These are phyloP conservation scores for Thomomys bottae DNA, from an alignment of 2,113 vertebrate species.

Conservation along the genomic window DNA sequence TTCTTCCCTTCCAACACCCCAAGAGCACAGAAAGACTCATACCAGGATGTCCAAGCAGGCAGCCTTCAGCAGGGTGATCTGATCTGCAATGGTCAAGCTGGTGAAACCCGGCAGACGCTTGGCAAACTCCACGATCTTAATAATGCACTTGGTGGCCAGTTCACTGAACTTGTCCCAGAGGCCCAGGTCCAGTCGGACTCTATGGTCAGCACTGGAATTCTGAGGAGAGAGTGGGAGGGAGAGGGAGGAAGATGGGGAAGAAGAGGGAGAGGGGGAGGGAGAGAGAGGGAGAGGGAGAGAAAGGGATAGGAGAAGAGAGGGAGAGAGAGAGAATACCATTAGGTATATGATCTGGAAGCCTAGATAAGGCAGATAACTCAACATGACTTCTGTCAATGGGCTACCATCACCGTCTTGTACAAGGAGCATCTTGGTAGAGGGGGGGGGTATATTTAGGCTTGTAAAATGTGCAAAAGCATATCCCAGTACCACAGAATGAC, in stretches of 20 bases:
- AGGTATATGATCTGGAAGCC: slow-evolving; percentile 40
- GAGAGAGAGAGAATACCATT: slow-evolving; percentile 56
- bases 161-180: slow-evolving; percentile 99
- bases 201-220: slow-evolving; percentile 98
- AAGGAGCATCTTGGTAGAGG: slow-evolving; percentile 59
- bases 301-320: too few species aligned
- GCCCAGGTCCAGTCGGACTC: slow-evolving; percentile 96
- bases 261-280: too few species aligned
- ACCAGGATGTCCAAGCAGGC: slow-evolving; percentile 98
- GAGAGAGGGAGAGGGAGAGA: too few species aligned
- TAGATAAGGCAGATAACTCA: not conserved
- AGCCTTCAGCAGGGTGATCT: slow-evolving; percentile 96
- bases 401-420: slow-evolving; percentile 57
- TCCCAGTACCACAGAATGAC: not conserved
- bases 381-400: slow-evolving; percentile 1
- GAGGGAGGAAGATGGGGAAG: too few species aligned
- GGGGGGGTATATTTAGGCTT: slow-evolving; percentile 63
- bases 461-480: slow-evolving; percentile 64
- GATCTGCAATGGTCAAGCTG: slow-evolving; percentile 95
- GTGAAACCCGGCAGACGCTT: slow-evolving; percentile 98
- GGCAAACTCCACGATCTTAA: slow-evolving; percentile 99
- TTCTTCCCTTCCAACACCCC: not conserved
- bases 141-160: slow-evolving; percentile 99
- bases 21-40: slow-evolving; percentile 70
- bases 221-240: slow-evolving; percentile 76